Base-by-base conservation (phyloP, 2,888 invertebrate genomes). In the Leistus spinibarbis region DNA sequence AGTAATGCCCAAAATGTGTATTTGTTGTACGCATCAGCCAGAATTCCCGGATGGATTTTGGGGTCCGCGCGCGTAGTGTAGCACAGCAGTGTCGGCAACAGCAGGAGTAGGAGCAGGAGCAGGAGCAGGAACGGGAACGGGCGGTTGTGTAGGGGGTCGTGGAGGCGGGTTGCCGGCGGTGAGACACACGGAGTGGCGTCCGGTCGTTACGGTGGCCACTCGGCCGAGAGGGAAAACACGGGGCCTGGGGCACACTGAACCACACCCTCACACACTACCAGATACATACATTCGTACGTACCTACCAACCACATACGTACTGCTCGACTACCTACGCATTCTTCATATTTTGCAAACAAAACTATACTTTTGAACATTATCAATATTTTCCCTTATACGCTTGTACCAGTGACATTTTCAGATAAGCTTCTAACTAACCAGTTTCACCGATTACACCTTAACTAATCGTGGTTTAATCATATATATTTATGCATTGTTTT, bases 141-240 rank as follows among this genome's bases (percentile, higher is more conserved):
- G 40, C 7, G n/a, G n/a, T n/a, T n/a, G n/a, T n/a, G n/a, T n/a
- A n/a, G n/a, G n/a, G 1, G 87, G 71, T 9, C 83, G 81, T 0
- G 86, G 86, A 0, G 87, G 80, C 0, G 84, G 86, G 71, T 88
- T 88, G 1, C 76, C 80, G 0, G 81, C 78, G 1, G 79, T 78
- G 0, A 84, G 20, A 2, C 81, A 77, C 1, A 86, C 85, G 0
- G 86, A 22, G 60, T 22, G 19, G 60, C 60, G 84, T 0, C 87
- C 87, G 9, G 88, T 77, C 0, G 80, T 76, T 7, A 80, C 81
- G 76, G 64, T 16, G 64, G 64, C 24, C 64, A 64, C 24, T 64
- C 64, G 64, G 23, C 64, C 64, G 64, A 64, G 24, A 23, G 64
- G 27, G 24, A 20, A 22, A 3, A 22, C 20, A 19, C 63, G 63